Conservation (phyloP, 1,140 invertebrate species). For the Brachionus koreanus region DNA sequence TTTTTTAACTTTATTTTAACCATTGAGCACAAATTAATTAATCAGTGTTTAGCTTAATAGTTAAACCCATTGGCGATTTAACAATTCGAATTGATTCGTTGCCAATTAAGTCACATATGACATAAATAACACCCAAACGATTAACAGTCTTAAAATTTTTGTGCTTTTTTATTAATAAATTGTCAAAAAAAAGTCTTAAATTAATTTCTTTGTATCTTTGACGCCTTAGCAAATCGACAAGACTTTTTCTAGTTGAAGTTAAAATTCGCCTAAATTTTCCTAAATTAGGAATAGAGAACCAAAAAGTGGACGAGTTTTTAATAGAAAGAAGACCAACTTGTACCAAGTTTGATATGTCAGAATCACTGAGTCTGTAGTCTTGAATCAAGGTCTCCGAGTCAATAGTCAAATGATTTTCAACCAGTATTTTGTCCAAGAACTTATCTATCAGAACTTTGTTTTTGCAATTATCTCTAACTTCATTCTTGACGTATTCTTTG, state of each 20-base stretch:
- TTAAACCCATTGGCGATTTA: neutral
- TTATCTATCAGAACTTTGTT: neutral
- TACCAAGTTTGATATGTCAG: constrained; percentile 7
- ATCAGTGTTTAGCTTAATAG: neutral
- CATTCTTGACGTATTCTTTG: neutral
- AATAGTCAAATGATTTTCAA: neutral
- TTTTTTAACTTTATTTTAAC: neutral
- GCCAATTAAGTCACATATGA: constrained; percentile 13
- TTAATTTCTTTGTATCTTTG: constrained; percentile 31
- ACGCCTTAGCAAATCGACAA: neutral
- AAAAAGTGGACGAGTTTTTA: constrained; percentile 27
- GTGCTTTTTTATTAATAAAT: constrained; percentile 31
- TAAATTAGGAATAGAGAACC: constrained; percentile 38
- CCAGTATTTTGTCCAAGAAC: neutral
- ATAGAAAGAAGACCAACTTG: constrained; percentile 6
- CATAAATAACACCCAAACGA: neutral
- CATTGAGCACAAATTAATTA: neutral
- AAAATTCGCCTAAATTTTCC: constrained; percentile 11
- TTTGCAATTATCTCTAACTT: neutral
- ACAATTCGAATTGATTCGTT: neutral
- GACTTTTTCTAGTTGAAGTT: neutral
- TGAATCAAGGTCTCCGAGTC: neutral
- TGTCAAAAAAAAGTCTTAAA: constrained; percentile 21
- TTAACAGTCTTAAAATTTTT: constrained; percentile 34
- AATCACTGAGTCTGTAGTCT: neutral